Conservation (phyloP, 2,888 invertebrate species). For the Heliconius charithonia region DNA sequence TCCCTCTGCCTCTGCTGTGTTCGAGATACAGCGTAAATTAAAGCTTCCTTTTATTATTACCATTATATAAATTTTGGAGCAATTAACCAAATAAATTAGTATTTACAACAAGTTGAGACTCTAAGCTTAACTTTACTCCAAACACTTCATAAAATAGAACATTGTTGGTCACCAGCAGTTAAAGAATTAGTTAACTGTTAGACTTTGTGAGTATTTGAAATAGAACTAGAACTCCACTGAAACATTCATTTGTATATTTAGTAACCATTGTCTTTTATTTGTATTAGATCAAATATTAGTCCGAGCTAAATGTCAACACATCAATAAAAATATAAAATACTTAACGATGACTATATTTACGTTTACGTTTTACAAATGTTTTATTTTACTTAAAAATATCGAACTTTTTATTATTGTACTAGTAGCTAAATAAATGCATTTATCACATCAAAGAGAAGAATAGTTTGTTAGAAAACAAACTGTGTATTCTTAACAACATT, state of each 20-base stretch:
- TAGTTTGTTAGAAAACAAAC: background rate
- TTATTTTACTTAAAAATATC: too few relatives aligned
- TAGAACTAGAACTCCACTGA: background rate
- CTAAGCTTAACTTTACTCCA: background rate
- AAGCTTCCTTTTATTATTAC: too few relatives aligned
- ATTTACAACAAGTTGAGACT: background rate
- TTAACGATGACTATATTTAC: background rate
- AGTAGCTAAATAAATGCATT: too few relatives aligned
- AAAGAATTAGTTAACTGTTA: background rate
- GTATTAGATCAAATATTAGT: background rate
- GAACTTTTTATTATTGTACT: too few relatives aligned
- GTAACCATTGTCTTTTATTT: background rate
- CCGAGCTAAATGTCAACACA: background rate
- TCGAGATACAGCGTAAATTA: too few relatives aligned
- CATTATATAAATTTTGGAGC: too few relatives aligned
- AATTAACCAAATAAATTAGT: background rate
- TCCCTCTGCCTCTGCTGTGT: too few relatives aligned
- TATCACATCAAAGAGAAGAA: background rate
- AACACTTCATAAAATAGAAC: background rate
- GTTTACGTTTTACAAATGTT: background rate
- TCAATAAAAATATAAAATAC: background rate
- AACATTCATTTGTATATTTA: background rate
- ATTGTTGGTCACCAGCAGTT: background rate
- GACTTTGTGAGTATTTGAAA: background rate
- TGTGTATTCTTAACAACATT: background rate